Evolutionary conservation across 2,888 invertebrate species (phyloP).

Genomic region (Cistogaster globosa): DNA sequence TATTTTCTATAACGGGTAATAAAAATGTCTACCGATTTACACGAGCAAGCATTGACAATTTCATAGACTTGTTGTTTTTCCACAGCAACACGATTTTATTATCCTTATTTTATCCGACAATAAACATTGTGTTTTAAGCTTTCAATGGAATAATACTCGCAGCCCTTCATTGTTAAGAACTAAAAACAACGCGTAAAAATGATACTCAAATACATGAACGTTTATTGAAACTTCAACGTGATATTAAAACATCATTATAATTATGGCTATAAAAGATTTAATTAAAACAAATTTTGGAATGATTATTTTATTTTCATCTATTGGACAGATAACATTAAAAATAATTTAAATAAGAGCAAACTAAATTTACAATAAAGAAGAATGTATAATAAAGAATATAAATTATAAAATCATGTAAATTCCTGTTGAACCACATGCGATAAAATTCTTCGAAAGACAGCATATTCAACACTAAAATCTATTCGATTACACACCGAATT

Average conservation of each 20-base stretch:
- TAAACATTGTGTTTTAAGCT: not conserved
- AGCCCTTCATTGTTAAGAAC: not conserved
- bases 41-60: not conserved
- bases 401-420: no score
- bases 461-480: no score
- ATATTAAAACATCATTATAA: not conserved
- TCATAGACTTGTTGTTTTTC: not conserved
- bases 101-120: not conserved
- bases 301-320: no score
- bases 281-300: no score
- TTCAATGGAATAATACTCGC: conserved; percentile 2
- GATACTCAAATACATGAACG: not conserved
- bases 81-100: not conserved
- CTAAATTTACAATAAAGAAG: no score
- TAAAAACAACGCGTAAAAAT: not conserved
- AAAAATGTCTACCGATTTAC: not conserved
- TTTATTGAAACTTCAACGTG: not conserved
- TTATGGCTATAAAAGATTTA: not conserved
- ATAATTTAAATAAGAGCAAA: no score
- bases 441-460: no score
- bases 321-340: no score
- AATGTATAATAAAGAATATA: no score
- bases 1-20: not conserved
- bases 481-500: no score
- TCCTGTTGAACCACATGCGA: no score